Conservation (phyloP, 2,797 vertebrate species). For the Falco concolor region DNA sequence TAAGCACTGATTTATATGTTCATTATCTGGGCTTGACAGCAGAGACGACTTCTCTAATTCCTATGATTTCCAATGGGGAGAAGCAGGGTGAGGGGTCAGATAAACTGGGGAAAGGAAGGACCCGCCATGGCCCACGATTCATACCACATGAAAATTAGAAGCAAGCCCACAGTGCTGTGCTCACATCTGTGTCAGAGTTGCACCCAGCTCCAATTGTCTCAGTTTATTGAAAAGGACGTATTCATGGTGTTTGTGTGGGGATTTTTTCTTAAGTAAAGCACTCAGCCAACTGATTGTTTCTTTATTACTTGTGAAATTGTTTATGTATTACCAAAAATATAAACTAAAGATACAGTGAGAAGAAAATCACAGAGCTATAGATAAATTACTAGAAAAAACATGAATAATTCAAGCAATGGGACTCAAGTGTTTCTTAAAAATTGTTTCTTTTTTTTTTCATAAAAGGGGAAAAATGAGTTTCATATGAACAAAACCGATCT, state of each 20-base stretch:
- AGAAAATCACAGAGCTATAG: background rate
- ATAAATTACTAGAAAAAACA: background rate
- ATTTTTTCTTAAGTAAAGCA: background rate
- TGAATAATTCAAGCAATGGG: conserved; percentile 38
- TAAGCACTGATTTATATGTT: background rate
- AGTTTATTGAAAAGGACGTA: background rate
- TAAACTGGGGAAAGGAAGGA: background rate
- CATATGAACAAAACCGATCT: background rate
- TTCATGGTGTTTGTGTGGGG: background rate
- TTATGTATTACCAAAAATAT: background rate
- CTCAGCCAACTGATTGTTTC: background rate
- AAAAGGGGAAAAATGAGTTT: background rate
- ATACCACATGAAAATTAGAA: rapidly evolving
- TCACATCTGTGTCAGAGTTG: background rate
- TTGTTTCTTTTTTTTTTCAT: background rate
- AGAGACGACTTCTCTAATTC: background rate
- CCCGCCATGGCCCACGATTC: rapidly evolving
- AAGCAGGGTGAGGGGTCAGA: background rate
- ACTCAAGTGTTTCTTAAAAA: background rate
- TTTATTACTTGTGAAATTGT: conserved; percentile 19
- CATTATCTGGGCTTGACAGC: background rate
- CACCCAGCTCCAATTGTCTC: background rate
- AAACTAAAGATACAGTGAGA: background rate
- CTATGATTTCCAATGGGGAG: background rate
- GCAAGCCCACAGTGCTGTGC: background rate